phyloP scores from a whole-genome alignment of 2,113 vertebrate species.

The Pelobates fuscus region DNA sequence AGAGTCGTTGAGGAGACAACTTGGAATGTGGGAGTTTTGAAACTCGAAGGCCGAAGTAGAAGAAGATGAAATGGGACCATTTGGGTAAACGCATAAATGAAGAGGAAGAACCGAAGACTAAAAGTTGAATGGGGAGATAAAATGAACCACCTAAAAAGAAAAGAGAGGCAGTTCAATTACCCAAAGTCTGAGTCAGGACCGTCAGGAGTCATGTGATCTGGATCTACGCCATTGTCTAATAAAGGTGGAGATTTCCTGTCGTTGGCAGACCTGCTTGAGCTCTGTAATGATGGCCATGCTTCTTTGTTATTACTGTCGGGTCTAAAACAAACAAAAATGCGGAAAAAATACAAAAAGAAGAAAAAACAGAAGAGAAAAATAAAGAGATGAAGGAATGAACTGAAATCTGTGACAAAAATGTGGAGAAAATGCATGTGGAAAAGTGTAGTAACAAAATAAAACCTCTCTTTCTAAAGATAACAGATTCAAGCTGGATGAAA shows the following conservation, averaged over 20 bases:
- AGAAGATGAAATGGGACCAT: background rate
- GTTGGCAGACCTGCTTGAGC: slow-evolving; percentile 84
- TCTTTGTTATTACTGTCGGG: slow-evolving; percentile 89
- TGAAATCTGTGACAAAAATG: background rate
- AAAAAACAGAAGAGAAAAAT: slow-evolving; percentile 8
- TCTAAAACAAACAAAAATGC: slow-evolving; percentile 64
- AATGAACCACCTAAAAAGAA: slow-evolving; percentile 61
- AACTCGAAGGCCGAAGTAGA: background rate
- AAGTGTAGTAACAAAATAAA: too few species aligned
- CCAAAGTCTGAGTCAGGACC: slow-evolving; percentile 84
- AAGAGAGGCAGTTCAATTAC: slow-evolving; percentile 71
- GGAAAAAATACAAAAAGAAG: slow-evolving; percentile 33
- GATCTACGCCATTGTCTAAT: slow-evolving; percentile 87
- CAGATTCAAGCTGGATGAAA: too few species aligned
- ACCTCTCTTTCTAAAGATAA: too few species aligned
- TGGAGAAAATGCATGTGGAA: background rate
- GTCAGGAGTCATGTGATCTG: slow-evolving; percentile 84
- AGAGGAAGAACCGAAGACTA: background rate
- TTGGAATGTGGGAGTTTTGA: background rate
- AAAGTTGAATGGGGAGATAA: slow-evolving; percentile 42
- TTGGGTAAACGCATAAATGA: background rate
- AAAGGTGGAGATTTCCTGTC: slow-evolving; percentile 88
- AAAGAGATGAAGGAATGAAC: slow-evolving; percentile 31
- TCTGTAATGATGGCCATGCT: slow-evolving; percentile 87
- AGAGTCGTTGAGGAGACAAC: background rate